These are phyloP conservation scores for Chironomus riparius DNA, from an alignment of 2,888 invertebrate genomes.

Conservation along the genomic window DNA sequence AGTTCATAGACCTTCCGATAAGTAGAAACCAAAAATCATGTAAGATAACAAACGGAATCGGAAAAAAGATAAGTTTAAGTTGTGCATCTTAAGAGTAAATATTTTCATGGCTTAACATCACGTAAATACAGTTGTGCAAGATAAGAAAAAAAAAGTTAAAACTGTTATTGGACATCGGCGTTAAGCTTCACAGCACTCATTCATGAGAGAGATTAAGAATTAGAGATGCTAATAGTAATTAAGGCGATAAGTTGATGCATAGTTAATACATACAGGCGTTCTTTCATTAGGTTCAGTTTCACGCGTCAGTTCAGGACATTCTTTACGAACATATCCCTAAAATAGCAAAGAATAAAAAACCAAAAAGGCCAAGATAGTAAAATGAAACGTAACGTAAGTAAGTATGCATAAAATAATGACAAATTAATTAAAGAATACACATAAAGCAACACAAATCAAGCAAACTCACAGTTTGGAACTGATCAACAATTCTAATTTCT, in stretches of 20 bases:
- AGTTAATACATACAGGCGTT: conserved; percentile 42
- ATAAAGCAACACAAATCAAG: background rate
- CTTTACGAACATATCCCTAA: conserved; percentile 28
- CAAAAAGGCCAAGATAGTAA: conserved; percentile 13
- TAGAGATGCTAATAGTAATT: background rate
- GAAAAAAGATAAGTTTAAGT: too few relatives aligned
- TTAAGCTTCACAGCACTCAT: background rate
- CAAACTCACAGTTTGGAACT: too few relatives aligned
- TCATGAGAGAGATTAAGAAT: background rate
- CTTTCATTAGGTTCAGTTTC: conserved; percentile 40
- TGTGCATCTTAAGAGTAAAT: background rate
- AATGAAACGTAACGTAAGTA: background rate
- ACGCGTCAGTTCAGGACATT: conserved; percentile 13
- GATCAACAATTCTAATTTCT: too few relatives aligned
- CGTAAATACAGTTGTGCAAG: background rate
- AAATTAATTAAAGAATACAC: background rate
- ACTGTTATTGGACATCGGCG: background rate
- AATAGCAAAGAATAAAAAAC: conserved; percentile 18
- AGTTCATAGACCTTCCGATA: background rate
- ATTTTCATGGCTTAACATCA: background rate
- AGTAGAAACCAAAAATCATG: background rate
- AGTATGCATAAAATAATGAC: background rate
- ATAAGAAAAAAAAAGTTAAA: background rate
- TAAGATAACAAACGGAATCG: background rate
- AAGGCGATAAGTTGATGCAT: background rate